phyloP scores from a whole-genome alignment of 2,113 vertebrate genomes.

The Galemys pyrenaicus region DNA sequence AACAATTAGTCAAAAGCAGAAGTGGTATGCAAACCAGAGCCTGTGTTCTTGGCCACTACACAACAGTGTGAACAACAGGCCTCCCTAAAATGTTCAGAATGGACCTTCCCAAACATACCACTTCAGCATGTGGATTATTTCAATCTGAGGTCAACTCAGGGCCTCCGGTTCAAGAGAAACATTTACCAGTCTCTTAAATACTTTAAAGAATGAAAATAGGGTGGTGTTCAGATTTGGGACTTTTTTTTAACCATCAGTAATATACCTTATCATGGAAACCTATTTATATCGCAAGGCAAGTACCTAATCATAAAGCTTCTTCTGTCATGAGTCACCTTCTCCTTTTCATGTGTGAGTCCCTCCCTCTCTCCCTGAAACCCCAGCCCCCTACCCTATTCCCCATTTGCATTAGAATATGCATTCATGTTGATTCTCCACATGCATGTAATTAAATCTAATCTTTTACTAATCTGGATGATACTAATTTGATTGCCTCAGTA shows the following conservation, averaged over 20 bases:
- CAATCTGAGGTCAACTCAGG: neutral
- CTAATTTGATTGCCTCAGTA: neutral
- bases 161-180: neutral
- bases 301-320: neutral
- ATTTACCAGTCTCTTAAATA: neutral
- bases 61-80: neutral
- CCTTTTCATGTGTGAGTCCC: neutral
- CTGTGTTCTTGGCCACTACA: neutral
- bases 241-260: neutral
- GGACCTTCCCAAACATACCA: neutral
- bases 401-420: neutral
- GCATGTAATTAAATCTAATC: neutral
- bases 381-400: neutral
- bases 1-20: neutral
- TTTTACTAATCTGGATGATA: neutral
- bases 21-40: neutral
- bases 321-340: neutral
- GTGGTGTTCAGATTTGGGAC: neutral
- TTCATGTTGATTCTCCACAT: neutral
- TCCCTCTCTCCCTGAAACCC: neutral
- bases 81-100: neutral
- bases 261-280: neutral
- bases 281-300: neutral
- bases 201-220: neutral
- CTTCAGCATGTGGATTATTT: neutral